Conservation (phyloP, 2,113 vertebrate species). For the Perca flavescens region DNA sequence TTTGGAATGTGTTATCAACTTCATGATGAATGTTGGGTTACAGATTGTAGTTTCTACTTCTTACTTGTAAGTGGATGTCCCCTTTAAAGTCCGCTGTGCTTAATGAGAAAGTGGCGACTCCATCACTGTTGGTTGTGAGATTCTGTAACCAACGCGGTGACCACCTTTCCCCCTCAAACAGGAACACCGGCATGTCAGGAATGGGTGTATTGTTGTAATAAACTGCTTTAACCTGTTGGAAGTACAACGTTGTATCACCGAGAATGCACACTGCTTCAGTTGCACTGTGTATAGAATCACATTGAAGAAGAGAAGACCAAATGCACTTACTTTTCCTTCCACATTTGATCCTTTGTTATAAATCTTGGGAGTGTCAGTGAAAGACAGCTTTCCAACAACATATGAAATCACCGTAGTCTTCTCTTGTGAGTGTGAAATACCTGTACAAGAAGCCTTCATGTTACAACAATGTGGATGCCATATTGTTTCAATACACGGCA, state of each 20-base stretch:
- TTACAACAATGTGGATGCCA: neutral
- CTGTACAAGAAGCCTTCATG: slow-evolving; percentile 32
- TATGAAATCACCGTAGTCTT: slow-evolving; percentile 32
- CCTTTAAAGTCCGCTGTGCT: neutral
- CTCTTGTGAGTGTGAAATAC: neutral
- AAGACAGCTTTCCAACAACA: slow-evolving; percentile 70
- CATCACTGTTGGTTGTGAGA: slow-evolving; percentile 75
- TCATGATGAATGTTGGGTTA: neutral
- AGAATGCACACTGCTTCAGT: neutral
- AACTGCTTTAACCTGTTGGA: slow-evolving; percentile 70
- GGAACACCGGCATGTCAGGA: slow-evolving; percentile 47
- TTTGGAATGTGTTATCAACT: neutral
- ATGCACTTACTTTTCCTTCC: slow-evolving; percentile 71
- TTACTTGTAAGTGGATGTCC: slow-evolving; percentile 49
- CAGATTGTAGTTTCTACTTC: neutral
- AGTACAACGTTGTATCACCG: neutral
- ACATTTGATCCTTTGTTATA: slow-evolving; percentile 62
- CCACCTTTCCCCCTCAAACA: slow-evolving; percentile 56
- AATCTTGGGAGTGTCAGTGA: slow-evolving; percentile 70
- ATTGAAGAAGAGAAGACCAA: neutral
- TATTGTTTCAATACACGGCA: neutral
- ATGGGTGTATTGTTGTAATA: slow-evolving; percentile 60
- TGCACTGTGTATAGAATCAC: neutral
- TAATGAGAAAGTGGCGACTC: slow-evolving; percentile 73
- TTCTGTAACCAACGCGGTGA: slow-evolving; percentile 27